Percentiles rank a stretch among this genome's conserved stretches.
These are phyloP conservation scores for Scaptomyza tumidula DNA, from an alignment of 2,888 invertebrate genomes.

Conservation along the genomic window DNA sequence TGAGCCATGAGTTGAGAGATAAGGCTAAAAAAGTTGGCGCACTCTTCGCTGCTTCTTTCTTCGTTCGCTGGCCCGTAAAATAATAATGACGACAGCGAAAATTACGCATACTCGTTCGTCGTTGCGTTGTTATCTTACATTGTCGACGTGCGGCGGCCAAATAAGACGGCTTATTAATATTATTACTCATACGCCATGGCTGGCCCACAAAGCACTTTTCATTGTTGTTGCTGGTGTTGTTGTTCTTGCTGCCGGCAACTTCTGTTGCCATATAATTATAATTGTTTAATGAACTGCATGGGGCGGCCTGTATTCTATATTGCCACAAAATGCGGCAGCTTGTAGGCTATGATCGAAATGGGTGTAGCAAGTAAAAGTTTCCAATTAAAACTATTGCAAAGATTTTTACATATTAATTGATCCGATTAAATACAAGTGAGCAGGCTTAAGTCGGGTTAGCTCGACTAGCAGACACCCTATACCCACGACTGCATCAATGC, in stretches of 20 bases:
- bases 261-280: conserved; percentile 67
- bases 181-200: conserved; percentile 69
- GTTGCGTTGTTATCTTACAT: conserved; percentile 68
- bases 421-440: no score
- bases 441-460: no score
- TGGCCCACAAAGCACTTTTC: background rate
- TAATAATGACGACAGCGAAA: conserved; percentile 64
- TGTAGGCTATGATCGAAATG: background rate
- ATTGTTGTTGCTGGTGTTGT: background rate
- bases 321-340: conserved; percentile 18
- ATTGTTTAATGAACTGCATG: conserved; percentile 67
- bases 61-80: conserved; percentile 60
- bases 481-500: no score
- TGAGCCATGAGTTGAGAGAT: conserved; percentile 47
- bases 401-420: background rate
- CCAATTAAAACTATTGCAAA: background rate
- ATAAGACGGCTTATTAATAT: conserved; percentile 67
- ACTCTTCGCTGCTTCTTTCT: conserved; percentile 28
- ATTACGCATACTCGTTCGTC: conserved; percentile 73
- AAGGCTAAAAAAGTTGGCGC: conserved; percentile 49
- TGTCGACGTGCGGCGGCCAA: conserved; percentile 53
- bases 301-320: conserved; percentile 6
- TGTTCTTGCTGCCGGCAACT: conserved; percentile 31
- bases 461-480: no score
- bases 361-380: background rate